These are phyloP conservation scores for Ptychoptera contaminata DNA, from an alignment of 2,888 invertebrate genomes.

Conservation along the genomic window DNA sequence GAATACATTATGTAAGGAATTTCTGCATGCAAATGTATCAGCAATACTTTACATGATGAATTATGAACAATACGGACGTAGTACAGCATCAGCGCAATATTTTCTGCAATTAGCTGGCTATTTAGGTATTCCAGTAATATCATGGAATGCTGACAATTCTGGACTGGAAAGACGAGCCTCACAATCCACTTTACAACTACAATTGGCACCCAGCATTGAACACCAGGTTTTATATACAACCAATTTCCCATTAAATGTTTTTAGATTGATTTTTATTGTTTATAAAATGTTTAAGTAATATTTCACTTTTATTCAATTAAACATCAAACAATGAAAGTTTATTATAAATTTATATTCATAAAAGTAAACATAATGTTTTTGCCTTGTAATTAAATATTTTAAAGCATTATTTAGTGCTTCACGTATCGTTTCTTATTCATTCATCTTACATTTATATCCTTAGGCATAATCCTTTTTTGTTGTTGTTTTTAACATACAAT, in stretches of 20 bases:
- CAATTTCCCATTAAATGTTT: neutral
- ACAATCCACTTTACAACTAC: constrained; percentile 77
- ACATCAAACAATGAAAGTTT: too few species aligned
- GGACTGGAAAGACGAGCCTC: constrained; percentile 67
- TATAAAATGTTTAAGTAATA: too few species aligned
- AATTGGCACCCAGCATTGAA: constrained; percentile 90
- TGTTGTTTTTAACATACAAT: too few species aligned
- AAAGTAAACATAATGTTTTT: too few species aligned
- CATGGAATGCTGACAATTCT: constrained; percentile 96
- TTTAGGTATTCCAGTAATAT: constrained; percentile 88
- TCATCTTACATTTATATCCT: too few species aligned
- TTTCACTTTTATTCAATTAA: too few species aligned
- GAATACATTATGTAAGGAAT: constrained; percentile 75
- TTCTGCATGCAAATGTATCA: constrained; percentile 75
- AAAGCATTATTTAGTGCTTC: too few species aligned
- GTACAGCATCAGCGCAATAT: constrained; percentile 87
- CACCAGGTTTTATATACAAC: constrained; percentile 48
- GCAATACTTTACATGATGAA: constrained; percentile 91
- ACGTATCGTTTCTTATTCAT: too few species aligned
- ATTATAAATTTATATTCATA: too few species aligned
- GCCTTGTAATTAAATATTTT: too few species aligned
- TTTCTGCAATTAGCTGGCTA: constrained; percentile 86
- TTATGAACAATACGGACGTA: constrained; percentile 83
- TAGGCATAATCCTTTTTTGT: too few species aligned
- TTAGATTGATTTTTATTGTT: too few species aligned